A percentile compares a stretch with the other conserved stretches of the same genome.
Evolutionary conservation across 2,888 invertebrate species (phyloP).

Genomic region (Epinotia demarniana): DNA sequence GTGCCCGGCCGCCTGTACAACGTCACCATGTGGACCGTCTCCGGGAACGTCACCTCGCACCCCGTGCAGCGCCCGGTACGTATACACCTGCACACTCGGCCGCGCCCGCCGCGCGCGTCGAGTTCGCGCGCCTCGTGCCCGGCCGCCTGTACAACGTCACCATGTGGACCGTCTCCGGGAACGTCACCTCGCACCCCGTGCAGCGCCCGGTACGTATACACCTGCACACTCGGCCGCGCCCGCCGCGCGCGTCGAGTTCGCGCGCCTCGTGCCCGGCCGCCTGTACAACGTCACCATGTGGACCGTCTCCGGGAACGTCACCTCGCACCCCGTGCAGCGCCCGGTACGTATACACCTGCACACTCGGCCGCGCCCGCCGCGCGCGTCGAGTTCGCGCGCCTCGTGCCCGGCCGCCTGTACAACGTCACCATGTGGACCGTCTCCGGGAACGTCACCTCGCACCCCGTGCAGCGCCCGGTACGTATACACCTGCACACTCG

Average conservation of each 20-base stretch:
- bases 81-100: slow-evolving; percentile 68
- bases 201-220: slow-evolving; percentile 1
- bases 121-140: slow-evolving; percentile 91
- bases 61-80: slow-evolving; percentile 83
- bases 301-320: slow-evolving; percentile 94
- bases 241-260: slow-evolving; percentile 89
- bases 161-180: slow-evolving; percentile 95
- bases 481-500: neutral
- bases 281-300: slow-evolving; percentile 97
- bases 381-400: slow-evolving; percentile 89
- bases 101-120: slow-evolving; percentile 88
- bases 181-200: slow-evolving; percentile 93
- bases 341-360: neutral
- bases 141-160: slow-evolving; percentile 96
- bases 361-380: slow-evolving; percentile 88
- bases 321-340: slow-evolving; percentile 89
- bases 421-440: slow-evolving; percentile 98
- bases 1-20: slow-evolving; percentile 95
- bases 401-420: slow-evolving; percentile 95
- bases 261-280: slow-evolving; percentile 91
- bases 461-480: slow-evolving; percentile 85
- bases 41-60: slow-evolving; percentile 92
- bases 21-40: slow-evolving; percentile 96
- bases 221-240: slow-evolving; percentile 86
- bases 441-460: slow-evolving; percentile 91